phyloP scores from a whole-genome alignment of 2,888 invertebrate species.

The Cerceris rybyensis region DNA sequence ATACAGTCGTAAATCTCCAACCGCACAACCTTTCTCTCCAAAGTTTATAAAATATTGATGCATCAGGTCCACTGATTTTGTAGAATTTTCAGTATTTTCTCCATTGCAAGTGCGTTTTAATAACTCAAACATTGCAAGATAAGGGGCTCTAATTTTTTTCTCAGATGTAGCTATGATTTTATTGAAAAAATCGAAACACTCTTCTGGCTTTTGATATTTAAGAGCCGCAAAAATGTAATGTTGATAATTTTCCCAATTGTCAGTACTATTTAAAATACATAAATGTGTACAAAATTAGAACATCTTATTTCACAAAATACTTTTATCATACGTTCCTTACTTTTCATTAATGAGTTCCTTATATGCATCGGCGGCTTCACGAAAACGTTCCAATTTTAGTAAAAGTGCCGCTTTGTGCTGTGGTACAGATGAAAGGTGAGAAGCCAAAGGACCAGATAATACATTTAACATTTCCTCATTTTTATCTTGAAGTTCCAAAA shows the following conservation, averaged over 20 bases:
- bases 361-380: constrained; percentile 88
- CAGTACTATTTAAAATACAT: constrained; percentile 74
- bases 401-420: constrained; percentile 89
- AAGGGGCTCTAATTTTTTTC: constrained; percentile 88
- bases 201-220: constrained; percentile 74
- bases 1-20: constrained; percentile 91
- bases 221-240: constrained; percentile 82
- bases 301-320: constrained; percentile 1
- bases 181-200: constrained; percentile 79
- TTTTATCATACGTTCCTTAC: constrained; percentile 83
- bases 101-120: constrained; percentile 84
- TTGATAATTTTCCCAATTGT: constrained; percentile 82
- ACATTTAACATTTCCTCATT: constrained; percentile 91
- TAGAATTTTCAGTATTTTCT: constrained; percentile 66
- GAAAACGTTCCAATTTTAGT: constrained; percentile 89
- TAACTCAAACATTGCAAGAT: constrained; percentile 91
- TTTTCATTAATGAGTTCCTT: constrained; percentile 89
- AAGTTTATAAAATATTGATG: constrained; percentile 91
- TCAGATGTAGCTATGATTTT: constrained; percentile 71
- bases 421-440: constrained; percentile 79
- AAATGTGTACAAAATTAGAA: constrained; percentile 17
- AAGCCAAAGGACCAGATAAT: constrained; percentile 88
- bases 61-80: constrained; percentile 86
- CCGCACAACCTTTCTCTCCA: constrained; percentile 93
- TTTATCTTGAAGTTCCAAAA: constrained; percentile 91